phyloP scores from a whole-genome alignment of 1,140 invertebrate species.

The Drosophila malerkotliana region DNA sequence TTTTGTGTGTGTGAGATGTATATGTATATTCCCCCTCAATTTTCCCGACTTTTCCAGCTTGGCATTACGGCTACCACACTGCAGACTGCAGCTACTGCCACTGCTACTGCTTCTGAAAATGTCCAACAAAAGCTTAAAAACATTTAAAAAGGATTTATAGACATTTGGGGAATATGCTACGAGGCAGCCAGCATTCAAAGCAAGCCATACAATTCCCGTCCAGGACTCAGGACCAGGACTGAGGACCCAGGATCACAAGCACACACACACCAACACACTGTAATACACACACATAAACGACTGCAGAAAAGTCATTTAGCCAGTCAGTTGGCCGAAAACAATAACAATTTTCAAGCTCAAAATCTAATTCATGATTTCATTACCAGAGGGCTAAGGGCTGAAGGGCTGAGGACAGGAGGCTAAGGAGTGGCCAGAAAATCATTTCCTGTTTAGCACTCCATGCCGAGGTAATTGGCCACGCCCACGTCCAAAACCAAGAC shows the following conservation, averaged over 20 bases:
- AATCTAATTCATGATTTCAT: slow-evolving; percentile 82
- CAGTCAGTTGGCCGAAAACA: slow-evolving; percentile 67
- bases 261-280: slow-evolving; percentile 6
- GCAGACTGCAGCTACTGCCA: slow-evolving; percentile 38
- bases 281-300: slow-evolving; percentile 7
- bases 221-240: slow-evolving; percentile 11
- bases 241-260: slow-evolving; percentile 35
- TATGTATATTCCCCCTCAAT: background rate
- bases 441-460: slow-evolving; percentile 80
- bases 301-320: slow-evolving; percentile 77
- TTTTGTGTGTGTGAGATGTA: slow-evolving; percentile 47
- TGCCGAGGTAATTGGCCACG: slow-evolving; percentile 47
- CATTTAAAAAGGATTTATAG: slow-evolving; percentile 83
- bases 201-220: slow-evolving; percentile 16
- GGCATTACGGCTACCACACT: slow-evolving; percentile 26
- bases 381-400: slow-evolving; percentile 44
- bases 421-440: slow-evolving; percentile 63
- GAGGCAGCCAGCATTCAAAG: slow-evolving; percentile 51
- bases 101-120: slow-evolving; percentile 61
- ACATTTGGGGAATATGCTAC: slow-evolving; percentile 80
- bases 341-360: slow-evolving; percentile 80
- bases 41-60: slow-evolving; percentile 17
- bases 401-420: slow-evolving; percentile 3
- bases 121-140: slow-evolving; percentile 83
- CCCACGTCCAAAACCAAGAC: background rate